Percentiles rank a stretch among this genome's conserved stretches.
Conservation (phyloP, 2,113 vertebrate genomes). For the Sceloporus undulatus region DNA sequence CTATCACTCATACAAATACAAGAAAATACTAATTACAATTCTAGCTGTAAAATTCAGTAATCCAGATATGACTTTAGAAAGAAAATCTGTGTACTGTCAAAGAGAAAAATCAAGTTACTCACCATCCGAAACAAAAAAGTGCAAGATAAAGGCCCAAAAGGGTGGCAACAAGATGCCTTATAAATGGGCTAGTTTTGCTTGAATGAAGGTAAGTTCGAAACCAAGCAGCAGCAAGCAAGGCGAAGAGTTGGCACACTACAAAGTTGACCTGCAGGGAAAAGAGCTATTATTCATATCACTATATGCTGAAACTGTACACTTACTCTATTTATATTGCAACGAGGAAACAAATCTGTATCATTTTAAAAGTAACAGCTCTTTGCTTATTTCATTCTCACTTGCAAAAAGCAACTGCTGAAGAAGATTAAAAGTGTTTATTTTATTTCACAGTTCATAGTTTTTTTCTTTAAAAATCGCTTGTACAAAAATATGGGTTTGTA, state of each 20-base stretch:
- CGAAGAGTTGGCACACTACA: constrained; percentile 96
- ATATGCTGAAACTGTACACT: background rate
- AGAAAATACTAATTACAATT: background rate
- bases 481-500: too few species aligned
- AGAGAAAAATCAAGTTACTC: constrained; percentile 75
- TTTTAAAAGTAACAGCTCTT: background rate
- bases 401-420: too few species aligned
- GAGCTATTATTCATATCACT: constrained; percentile 42
- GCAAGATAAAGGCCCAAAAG: constrained; percentile 97
- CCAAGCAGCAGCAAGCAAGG: constrained; percentile 95
- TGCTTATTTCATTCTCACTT: too few species aligned
- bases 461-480: too few species aligned
- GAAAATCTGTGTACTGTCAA: background rate
- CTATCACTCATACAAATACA: background rate
- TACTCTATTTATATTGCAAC: background rate
- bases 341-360: background rate
- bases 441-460: too few species aligned
- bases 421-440: too few species aligned
- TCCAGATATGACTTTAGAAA: constrained; percentile 18
- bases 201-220: constrained; percentile 96
- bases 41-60: background rate
- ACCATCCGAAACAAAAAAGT: constrained; percentile 99
- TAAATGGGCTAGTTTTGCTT: constrained; percentile 95
- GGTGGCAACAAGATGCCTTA: constrained; percentile 95
- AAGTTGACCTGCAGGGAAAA: constrained; percentile 91